A percentile compares a stretch with the other conserved stretches of the same genome.
phyloP scores from a whole-genome alignment of 1,140 invertebrate genomes.

The Heliconius congener region DNA sequence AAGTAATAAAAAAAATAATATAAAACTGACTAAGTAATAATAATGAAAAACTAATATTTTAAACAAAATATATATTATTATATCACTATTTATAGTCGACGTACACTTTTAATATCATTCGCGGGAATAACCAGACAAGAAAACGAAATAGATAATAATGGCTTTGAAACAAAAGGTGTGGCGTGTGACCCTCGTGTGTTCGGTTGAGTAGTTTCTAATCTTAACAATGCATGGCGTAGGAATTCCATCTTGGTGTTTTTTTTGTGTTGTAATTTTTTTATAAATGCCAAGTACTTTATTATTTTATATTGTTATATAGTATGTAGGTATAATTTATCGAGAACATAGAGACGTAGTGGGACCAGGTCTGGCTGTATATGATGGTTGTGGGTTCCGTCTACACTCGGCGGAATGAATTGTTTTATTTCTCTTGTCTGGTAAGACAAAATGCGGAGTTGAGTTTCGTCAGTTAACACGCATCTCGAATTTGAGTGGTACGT shows the following conservation, averaged over 20 bases:
- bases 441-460: too few relatives aligned
- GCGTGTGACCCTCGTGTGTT: slow-evolving; percentile 45
- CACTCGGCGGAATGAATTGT: too few relatives aligned
- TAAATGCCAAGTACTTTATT: background rate
- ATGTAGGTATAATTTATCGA: too few relatives aligned
- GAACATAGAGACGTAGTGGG: too few relatives aligned
- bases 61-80: background rate
- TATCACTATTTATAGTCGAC: background rate
- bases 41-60: background rate
- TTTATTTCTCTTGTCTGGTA: too few relatives aligned
- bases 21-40: background rate
- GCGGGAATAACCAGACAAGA: slow-evolving; percentile 40
- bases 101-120: slow-evolving; percentile 28
- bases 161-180: slow-evolving; percentile 47
- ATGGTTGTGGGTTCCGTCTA: too few relatives aligned
- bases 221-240: slow-evolving; percentile 41
- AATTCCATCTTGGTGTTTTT: slow-evolving; percentile 38
- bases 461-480: too few relatives aligned
- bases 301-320: background rate
- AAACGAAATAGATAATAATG: slow-evolving; percentile 42
- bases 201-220: slow-evolving; percentile 48
- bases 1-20: background rate
- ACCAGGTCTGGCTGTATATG: too few relatives aligned
- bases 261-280: background rate
- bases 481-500: too few relatives aligned